Conservation (phyloP, 2,113 vertebrate genomes). For the Trochalopteron elliotii region DNA sequence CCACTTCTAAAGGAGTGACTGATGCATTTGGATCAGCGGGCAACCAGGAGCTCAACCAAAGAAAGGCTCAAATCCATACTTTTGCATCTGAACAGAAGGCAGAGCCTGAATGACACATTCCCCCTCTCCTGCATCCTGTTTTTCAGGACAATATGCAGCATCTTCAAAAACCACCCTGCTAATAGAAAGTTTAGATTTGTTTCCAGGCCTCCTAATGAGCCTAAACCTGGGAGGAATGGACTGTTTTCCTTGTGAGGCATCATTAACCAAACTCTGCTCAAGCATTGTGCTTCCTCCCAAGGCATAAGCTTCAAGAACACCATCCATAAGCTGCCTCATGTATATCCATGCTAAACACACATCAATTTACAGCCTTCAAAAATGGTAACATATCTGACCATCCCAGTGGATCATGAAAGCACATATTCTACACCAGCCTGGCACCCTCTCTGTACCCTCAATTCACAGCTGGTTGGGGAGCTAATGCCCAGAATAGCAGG, state of each 20-base stretch:
- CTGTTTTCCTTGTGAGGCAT: neutral
- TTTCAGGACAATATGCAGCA: neutral
- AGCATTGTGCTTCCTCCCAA: neutral
- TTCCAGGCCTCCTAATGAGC: neutral
- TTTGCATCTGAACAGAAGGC: neutral
- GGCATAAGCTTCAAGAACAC: neutral
- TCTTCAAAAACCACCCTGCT: neutral
- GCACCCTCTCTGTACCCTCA: neutral
- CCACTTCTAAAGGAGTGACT: neutral
- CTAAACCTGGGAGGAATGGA: neutral
- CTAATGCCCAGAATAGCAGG: neutral
- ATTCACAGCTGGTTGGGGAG: neutral
- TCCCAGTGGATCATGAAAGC: neutral
- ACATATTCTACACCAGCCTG: rapidly evolving
- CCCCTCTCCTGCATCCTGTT: neutral
- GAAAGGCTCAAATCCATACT: neutral
- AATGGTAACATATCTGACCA: rapidly evolving
- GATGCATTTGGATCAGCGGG: neutral
- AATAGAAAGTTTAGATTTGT: neutral
- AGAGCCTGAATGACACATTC: neutral
- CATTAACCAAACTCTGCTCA: neutral
- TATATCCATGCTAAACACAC: neutral
- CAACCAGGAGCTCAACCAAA: neutral
- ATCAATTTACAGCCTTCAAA: neutral
- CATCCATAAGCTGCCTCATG: neutral